Percentiles rank a stretch among this genome's conserved stretches.
Evolutionary conservation across 2,888 invertebrate genomes (phyloP).

Genomic region (Sisyra nigra): DNA sequence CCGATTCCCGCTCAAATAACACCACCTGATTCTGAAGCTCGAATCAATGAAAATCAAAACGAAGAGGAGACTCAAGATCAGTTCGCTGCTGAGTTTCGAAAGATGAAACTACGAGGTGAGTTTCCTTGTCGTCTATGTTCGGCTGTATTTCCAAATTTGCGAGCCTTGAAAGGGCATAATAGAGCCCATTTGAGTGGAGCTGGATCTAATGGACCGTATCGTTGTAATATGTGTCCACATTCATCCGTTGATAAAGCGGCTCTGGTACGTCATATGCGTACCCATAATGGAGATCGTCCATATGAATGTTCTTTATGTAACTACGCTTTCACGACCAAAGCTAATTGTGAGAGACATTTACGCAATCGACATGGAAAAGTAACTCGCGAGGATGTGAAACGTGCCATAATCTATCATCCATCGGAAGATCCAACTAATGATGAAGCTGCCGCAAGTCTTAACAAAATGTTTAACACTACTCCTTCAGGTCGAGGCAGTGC

Average conservation of each 20-base stretch:
- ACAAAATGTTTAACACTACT: not conserved
- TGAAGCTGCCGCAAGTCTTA: constrained; percentile 32
- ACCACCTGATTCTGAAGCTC: constrained; percentile 5
- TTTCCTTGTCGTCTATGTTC: constrained; percentile 84
- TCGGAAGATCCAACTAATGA: constrained; percentile 72
- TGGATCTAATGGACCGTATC: constrained; percentile 59
- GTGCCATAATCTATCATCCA: constrained; percentile 73
- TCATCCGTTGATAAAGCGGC: constrained; percentile 82
- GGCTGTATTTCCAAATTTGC: constrained; percentile 72
- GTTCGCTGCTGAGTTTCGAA: constrained; percentile 70
- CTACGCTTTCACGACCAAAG: constrained; percentile 93
- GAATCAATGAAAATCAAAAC: constrained; percentile 15
- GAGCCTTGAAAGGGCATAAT: constrained; percentile 83
- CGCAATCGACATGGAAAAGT: constrained; percentile 80
- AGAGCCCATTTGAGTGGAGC: constrained; percentile 67
- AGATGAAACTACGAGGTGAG: constrained; percentile 78
- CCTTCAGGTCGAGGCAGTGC: not conserved
- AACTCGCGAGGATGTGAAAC: constrained; percentile 76
- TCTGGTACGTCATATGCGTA: constrained; percentile 78
- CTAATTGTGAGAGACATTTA: constrained; percentile 90
- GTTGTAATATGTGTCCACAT: constrained; percentile 88
- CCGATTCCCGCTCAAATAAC: constrained; percentile 23
- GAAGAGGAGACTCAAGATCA: constrained; percentile 69
- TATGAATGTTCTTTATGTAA: constrained; percentile 92
- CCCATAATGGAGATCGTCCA: constrained; percentile 89